Base-by-base conservation (phyloP, 2,113 vertebrate genomes). In the Macaca nemestrina region DNA sequence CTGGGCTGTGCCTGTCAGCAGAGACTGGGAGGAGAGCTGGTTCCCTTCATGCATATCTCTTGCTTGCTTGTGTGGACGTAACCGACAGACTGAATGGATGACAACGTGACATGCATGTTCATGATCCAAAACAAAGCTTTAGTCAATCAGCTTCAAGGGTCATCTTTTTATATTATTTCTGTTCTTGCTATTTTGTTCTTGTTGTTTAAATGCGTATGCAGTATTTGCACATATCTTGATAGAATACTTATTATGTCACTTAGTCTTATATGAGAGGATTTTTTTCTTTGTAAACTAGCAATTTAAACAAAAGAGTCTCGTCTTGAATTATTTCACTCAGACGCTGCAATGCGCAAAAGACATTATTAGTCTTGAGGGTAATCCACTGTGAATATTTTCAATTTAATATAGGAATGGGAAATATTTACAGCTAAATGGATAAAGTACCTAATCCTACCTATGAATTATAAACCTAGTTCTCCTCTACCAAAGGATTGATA, bases 81-180 rank as follows among this genome's bases (percentile, higher is more conserved):
- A 93, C 93, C 4, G 22, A 81, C 95, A 97, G 50, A 38, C 76
- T 92, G 87, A 93, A 80, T 6, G 52, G 83, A 72, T 79, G 95
- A 35, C 8, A 32, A 96, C 81, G 96, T 98, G 97, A 96, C 61
- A 2, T 91, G 97, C 93, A 98, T 96, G 92, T 76, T 97, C 95
- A 98, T 96, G 86, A 93, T 70, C 72, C 57, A 93, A 94, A 97
- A 98, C 97, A 98, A 98, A 98, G 97, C 88, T 14, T 59, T 76
- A 79, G 92, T 93, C 93, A 79, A 72, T 52, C 45, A 43, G 84
- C 73, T 88, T 75, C 85, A 45, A 83, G 85, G 92, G 90, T 96
- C 93, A 96, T 94, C 93, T 75, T 95, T 95, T 95, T 80, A 43
- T 48, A 22, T 81, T n/a, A 90, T 93, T 92, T 92, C 81, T 93